phyloP scores from a whole-genome alignment of 2,888 invertebrate species.

The Dryobotodes eremita region DNA sequence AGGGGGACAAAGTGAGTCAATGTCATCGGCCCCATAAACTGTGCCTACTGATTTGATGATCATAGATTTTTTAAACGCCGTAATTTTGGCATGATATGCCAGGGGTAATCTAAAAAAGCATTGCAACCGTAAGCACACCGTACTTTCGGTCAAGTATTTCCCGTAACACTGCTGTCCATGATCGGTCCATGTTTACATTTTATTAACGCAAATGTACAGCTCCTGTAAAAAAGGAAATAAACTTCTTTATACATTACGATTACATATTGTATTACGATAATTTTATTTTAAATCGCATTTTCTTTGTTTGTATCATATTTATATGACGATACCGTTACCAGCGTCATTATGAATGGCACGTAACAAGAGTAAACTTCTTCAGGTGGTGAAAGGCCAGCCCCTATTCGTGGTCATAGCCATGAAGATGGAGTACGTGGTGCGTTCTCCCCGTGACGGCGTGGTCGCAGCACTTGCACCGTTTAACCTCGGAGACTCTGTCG shows the following conservation, averaged over 20 bases:
- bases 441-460: slow-evolving; percentile 94
- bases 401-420: slow-evolving; percentile 99
- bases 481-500: slow-evolving; percentile 95
- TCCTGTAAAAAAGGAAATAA: not conserved
- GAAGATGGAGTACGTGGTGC: slow-evolving; percentile 99
- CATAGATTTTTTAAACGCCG: not conserved
- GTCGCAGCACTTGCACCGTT: slow-evolving; percentile 93
- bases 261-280: not conserved
- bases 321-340: not conserved
- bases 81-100: not conserved
- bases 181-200: not conserved
- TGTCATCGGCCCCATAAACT: slow-evolving; percentile 25
- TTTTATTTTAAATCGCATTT: not conserved
- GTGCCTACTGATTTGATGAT: not conserved
- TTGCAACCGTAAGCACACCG: not conserved
- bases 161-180: not conserved
- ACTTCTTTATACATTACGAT: not conserved
- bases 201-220: not conserved
- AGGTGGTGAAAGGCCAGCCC: slow-evolving; percentile 96
- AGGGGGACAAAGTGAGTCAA: slow-evolving; percentile 92
- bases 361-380: slow-evolving; percentile 26
- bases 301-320: not conserved
- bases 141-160: not conserved
- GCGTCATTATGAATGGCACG: not conserved
- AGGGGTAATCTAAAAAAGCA: not conserved